Conservation (phyloP, 2,888 invertebrate genomes). For the Tetropium fuscum region DNA sequence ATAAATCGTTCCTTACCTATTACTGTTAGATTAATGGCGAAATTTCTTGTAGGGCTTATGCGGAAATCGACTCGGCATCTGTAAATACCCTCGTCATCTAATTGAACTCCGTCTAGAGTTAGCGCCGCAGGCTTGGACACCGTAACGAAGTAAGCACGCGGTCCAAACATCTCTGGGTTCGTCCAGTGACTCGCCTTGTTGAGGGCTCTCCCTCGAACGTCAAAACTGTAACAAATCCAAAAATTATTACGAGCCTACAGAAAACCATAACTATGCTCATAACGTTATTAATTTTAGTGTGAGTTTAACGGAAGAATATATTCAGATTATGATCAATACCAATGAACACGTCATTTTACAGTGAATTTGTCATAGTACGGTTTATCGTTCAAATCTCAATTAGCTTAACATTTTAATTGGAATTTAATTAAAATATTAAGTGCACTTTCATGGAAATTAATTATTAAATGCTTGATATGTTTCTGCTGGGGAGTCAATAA, state of each 20-base stretch:
- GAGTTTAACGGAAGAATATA: too few relatives aligned
- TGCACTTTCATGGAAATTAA: too few relatives aligned
- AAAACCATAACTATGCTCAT: too few relatives aligned
- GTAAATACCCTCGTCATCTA: constrained; percentile 89
- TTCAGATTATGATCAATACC: too few relatives aligned
- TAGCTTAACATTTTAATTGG: too few relatives aligned
- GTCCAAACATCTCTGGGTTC: constrained; percentile 84
- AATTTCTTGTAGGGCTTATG: constrained; percentile 89
- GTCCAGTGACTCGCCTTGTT: constrained; percentile 88
- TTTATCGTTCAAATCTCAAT: too few relatives aligned
- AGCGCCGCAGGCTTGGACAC: constrained; percentile 84
- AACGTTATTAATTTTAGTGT: too few relatives aligned
- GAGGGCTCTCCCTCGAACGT: constrained; percentile 85
- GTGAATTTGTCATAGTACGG: too few relatives aligned
- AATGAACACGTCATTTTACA: too few relatives aligned
- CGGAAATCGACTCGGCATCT: constrained; percentile 92
- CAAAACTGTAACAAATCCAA: constrained; percentile 75
- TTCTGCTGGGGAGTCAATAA: too few relatives aligned
- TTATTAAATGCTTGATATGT: too few relatives aligned
- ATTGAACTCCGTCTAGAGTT: constrained; percentile 84
- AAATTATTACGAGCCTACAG: neutral
- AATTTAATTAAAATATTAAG: too few relatives aligned
- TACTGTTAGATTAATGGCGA: constrained; percentile 89
- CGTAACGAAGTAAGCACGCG: constrained; percentile 86
- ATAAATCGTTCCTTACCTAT: constrained; percentile 89